Evolutionary conservation across 2,888 invertebrate species (phyloP).

Genomic region (Dryococelus australis): DNA sequence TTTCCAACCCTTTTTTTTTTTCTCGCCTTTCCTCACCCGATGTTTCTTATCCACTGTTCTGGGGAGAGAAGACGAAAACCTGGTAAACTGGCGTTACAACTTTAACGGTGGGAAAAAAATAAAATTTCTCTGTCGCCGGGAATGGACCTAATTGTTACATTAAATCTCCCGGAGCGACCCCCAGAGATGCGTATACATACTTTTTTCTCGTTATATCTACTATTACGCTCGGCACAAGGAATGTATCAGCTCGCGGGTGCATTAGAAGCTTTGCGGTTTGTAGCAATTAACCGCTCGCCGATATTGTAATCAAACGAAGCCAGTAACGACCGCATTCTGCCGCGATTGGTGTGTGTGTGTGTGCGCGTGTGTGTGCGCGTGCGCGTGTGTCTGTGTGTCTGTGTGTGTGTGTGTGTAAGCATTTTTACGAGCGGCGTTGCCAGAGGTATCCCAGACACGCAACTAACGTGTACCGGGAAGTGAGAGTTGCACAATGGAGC

Average conservation of each 20-base stretch:
- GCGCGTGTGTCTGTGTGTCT: too few species aligned
- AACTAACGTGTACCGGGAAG: too few species aligned
- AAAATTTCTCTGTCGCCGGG: neutral
- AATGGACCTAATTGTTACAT: neutral
- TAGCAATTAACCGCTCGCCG: neutral
- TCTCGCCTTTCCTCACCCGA: neutral
- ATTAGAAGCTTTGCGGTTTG: neutral
- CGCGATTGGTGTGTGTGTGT: neutral
- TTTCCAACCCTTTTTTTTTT: too few species aligned
- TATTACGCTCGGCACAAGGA: neutral
- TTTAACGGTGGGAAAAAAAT: neutral
- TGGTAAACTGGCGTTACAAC: neutral
- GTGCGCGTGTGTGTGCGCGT: too few species aligned
- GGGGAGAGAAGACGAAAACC: neutral
- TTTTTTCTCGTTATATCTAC: neutral
- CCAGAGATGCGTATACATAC: neutral
- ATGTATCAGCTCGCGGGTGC: neutral
- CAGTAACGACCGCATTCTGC: neutral
- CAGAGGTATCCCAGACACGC: too few species aligned
- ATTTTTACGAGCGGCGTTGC: too few species aligned
- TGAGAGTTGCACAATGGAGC: too few species aligned
- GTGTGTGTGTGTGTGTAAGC: too few species aligned
- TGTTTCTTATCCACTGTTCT: neutral
- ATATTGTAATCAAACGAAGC: neutral
- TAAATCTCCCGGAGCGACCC: neutral